phyloP scores from a whole-genome alignment of 1,140 invertebrate species.

The Sinella curviseta region DNA sequence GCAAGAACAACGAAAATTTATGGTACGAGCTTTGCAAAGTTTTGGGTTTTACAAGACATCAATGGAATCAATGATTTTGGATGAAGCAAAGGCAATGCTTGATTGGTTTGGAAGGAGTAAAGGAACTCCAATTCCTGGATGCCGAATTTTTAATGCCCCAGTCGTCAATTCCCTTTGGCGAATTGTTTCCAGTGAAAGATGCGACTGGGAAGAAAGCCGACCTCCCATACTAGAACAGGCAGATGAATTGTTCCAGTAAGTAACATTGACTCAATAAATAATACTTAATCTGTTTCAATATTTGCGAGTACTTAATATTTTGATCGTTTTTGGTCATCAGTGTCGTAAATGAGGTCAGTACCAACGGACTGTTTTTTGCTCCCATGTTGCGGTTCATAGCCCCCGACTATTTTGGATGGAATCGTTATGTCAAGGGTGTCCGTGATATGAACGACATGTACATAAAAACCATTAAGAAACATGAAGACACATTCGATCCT shows the following conservation, averaged over 20 bases:
- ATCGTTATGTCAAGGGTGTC: not conserved
- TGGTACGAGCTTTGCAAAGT: not conserved
- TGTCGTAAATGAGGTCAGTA: not conserved
- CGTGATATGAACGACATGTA: not conserved
- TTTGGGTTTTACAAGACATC: not conserved
- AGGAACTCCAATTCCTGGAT: not conserved
- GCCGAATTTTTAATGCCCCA: not conserved
- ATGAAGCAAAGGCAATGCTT: not conserved
- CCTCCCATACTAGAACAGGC: not conserved
- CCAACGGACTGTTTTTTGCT: not conserved
- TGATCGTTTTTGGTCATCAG: not conserved
- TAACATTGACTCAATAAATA: not conserved
- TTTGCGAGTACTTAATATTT: not conserved
- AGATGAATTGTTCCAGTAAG: not conserved
- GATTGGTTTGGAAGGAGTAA: not conserved
- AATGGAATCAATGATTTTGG: not conserved
- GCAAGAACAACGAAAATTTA: not conserved
- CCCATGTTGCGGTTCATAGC: not conserved
- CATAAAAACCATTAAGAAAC: not conserved
- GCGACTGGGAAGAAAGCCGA: not conserved
- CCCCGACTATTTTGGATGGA: not conserved
- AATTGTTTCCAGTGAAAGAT: not conserved
- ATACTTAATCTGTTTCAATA: not conserved
- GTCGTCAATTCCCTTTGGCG: slow-evolving; percentile 7
- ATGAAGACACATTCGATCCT: not conserved